These are phyloP conservation scores for Lasioglossum vierecki DNA, from an alignment of 2,888 invertebrate genomes.

Conservation along the genomic window DNA sequence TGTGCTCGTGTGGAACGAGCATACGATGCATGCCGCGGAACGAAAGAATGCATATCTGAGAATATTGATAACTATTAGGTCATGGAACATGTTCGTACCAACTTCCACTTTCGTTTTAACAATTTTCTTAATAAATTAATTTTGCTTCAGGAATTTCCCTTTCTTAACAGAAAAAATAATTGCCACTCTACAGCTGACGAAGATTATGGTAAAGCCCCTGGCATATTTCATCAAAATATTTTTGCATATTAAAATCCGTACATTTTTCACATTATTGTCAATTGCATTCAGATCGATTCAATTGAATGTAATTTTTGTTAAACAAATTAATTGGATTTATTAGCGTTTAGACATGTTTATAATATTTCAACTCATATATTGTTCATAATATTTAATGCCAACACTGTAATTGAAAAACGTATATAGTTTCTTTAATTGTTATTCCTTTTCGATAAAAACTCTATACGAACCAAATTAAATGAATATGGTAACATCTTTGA, in stretches of 20 bases:
- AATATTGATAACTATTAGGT: neutral
- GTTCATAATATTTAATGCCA: neutral
- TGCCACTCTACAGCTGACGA: neutral
- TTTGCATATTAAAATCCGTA: neutral
- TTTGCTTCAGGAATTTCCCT: neutral
- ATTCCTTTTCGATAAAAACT: no score
- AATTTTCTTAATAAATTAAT: neutral
- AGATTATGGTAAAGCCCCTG: neutral
- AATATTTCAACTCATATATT: neutral
- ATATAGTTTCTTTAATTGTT: neutral
- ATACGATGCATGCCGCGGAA: neutral
- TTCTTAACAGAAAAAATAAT: neutral
- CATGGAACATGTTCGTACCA: neutral
- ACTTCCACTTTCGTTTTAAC: neutral
- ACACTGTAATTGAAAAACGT: neutral
- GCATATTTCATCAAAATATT: neutral
- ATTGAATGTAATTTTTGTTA: neutral
- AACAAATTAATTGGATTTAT: neutral
- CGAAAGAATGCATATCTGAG: neutral
- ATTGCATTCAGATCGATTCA: neutral
- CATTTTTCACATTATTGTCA: neutral
- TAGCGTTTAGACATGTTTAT: neutral
- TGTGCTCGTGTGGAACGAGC: neutral
- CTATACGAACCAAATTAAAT: neutral
- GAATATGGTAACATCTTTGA: neutral